phyloP scores from a whole-genome alignment of 2,888 invertebrate species.

The Sphecodes monilicornis region DNA sequence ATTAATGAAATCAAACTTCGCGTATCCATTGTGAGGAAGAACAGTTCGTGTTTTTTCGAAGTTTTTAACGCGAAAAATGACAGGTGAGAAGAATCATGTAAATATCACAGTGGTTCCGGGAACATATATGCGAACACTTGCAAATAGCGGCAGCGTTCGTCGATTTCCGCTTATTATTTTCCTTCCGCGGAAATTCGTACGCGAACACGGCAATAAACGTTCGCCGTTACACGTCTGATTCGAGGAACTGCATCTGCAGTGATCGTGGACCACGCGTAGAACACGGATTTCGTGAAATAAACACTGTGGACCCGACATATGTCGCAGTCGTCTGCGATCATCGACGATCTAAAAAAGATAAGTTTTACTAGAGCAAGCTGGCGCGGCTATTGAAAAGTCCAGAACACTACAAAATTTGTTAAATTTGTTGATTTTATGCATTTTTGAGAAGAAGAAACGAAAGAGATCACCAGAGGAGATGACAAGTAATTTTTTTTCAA shows the following conservation, averaged over 20 bases:
- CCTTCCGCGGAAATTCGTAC: constrained; percentile 47
- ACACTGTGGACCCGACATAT: not conserved
- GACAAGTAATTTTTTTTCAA: too few species aligned
- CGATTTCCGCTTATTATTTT: constrained; percentile 47
- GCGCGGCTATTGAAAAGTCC: not conserved
- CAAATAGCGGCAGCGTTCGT: constrained; percentile 10
- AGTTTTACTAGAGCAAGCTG: not conserved
- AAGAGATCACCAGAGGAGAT: too few species aligned
- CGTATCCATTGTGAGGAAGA: not conserved
- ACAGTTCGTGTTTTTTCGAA: not conserved
- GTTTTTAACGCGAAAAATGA: not conserved
- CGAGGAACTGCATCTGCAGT: constrained; percentile 31
- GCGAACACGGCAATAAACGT: constrained; percentile 16
- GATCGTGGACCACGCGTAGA: not conserved
- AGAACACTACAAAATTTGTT: too few species aligned
- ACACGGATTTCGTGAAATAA: constrained; percentile 20
- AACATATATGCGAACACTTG: not conserved
- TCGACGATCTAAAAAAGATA: not conserved
- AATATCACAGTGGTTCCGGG: constrained; percentile 13
- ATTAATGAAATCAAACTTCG: too few species aligned
- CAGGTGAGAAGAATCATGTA: constrained; percentile 2
- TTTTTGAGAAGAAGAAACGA: too few species aligned
- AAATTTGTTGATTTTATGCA: too few species aligned
- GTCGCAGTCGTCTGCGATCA: not conserved
- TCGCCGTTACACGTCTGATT: constrained; percentile 20